Base-by-base conservation (phyloP, 2,113 vertebrate genomes). In the Xenopus tropicalis region DNA sequence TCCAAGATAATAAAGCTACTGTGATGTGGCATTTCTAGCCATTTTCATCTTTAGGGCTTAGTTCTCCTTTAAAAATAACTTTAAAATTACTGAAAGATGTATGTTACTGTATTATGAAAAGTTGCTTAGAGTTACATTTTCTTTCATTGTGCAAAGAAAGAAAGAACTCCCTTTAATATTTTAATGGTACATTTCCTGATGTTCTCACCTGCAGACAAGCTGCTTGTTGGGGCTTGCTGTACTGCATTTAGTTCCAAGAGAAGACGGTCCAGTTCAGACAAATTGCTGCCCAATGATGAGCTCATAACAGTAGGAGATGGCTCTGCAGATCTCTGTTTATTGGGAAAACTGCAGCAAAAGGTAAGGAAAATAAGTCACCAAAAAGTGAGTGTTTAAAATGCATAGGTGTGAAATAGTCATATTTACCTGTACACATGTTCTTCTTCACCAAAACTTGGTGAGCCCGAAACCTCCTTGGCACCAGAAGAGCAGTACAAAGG, bases 391-490 rank as follows among this genome's bases (percentile, higher is more conserved):
- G 11, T 7, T 21, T 12, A 11, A 23, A 2, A 14, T 46, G 24
- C 1, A 14, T n/a, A 62, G n/a, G 8, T 25, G 25, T 5, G 11
- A 0, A 24, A 29, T 17, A 5, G 14, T 1, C 7, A 20, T 24
- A 22, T 11, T 3, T 90, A 98, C 97, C 97, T 99, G 88, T 98
- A 98, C 54, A 98, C 95, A 91, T 99, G 96, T 62, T 99, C 97
- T 80, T 98, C 97, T 85, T 99, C 97, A 13, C 87, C 78, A 29
- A 88, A 88, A 82, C 88, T 78, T 0, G 92, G 87, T 63, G 92
- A 89, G 76, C 90, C 88, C 58, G 86, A 83, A 64, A 88, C 81
- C 81, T 96, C 94, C 81, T 82, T 88, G 63, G 93, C 86, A 87
- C 87, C 80, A 0, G 91, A 90, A 82, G 83, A 77, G n/a, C n/a